These are phyloP conservation scores for Hypomesus transpacificus DNA, from an alignment of 2,113 vertebrate species.

Conservation along the genomic window DNA sequence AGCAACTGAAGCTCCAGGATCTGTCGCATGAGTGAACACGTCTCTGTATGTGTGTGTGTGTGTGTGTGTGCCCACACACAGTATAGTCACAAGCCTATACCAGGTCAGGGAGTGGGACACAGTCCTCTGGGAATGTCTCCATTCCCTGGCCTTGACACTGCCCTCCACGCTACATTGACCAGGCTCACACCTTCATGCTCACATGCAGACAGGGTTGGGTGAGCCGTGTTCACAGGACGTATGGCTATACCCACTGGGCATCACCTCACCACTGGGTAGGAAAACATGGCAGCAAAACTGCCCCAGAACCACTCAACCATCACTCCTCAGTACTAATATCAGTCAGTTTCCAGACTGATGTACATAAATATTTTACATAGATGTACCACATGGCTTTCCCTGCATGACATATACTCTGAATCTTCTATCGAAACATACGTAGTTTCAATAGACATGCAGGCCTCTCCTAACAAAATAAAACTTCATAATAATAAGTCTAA, in stretches of 20 bases:
- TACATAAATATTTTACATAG: neutral
- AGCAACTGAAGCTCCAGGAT: neutral
- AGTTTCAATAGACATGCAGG: too few species aligned
- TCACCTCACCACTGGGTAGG: constrained; percentile 42
- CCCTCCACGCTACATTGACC: constrained; percentile 60
- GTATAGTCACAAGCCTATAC: constrained; percentile 35
- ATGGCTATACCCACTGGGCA: constrained; percentile 38
- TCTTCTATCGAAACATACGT: constrained; percentile 43
- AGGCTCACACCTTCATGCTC: constrained; percentile 44
- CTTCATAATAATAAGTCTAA: too few species aligned
- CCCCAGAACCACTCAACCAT: constrained; percentile 30
- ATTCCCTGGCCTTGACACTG: constrained; percentile 35
- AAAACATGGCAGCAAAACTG: constrained; percentile 8
- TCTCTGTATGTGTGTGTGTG: constrained; percentile 2
- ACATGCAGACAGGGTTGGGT: constrained; percentile 50
- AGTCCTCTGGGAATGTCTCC: constrained; percentile 31
- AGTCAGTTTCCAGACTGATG: neutral
- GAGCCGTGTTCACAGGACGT: constrained; percentile 55
- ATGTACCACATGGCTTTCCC: neutral
- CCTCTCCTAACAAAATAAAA: too few species aligned
- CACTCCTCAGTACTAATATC: constrained; percentile 10
- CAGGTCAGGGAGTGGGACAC: constrained; percentile 36
- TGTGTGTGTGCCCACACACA: constrained; percentile 5
- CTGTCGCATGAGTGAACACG: neutral
- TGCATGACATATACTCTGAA: neutral